Evolutionary conservation across 2,113 vertebrate species (phyloP).

Genomic region (Gnathonemus echidnorhynchus): DNA sequence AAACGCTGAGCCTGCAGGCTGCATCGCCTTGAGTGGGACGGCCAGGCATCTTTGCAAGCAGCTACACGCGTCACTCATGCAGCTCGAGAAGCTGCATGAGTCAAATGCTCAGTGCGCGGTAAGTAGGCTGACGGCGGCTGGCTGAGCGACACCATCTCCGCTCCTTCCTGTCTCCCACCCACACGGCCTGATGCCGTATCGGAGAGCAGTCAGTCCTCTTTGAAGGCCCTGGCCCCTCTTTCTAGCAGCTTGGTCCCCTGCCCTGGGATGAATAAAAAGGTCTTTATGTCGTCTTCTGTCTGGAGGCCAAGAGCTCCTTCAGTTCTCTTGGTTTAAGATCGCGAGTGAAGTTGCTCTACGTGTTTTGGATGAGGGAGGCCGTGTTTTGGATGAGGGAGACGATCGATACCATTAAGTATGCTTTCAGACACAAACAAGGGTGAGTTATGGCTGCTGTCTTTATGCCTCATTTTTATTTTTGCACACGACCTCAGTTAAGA

Average conservation of each 20-base stretch:
- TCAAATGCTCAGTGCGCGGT: not conserved
- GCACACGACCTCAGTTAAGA: not conserved
- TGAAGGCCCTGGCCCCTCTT: not conserved
- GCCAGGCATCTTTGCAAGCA: not conserved
- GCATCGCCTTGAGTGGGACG: not conserved
- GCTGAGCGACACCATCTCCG: not conserved
- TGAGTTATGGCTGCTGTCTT: not conserved
- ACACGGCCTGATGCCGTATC: not conserved
- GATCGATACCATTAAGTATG: not conserved
- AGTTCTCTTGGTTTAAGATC: not conserved
- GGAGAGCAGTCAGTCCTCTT: not conserved
- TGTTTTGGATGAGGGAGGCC: not conserved
- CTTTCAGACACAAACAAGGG: not conserved
- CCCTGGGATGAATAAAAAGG: not conserved
- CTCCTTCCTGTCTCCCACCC: not conserved
- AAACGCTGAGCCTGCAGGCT: not conserved
- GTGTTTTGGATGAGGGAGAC: not conserved
- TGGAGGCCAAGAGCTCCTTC: conserved; percentile 6
- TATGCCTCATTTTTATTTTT: not conserved
- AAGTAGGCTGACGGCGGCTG: not conserved
- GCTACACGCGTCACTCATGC: not conserved
- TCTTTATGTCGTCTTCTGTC: not conserved
- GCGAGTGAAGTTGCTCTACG: not conserved
- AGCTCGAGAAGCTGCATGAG: not conserved
- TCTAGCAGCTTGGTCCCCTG: not conserved